Percentiles rank a stretch among this genome's conserved stretches.
These are phyloP conservation scores for Hermaeophaga mercurialis DNA, from an alignment of 2,888 invertebrate genomes.

Conservation along the genomic window DNA sequence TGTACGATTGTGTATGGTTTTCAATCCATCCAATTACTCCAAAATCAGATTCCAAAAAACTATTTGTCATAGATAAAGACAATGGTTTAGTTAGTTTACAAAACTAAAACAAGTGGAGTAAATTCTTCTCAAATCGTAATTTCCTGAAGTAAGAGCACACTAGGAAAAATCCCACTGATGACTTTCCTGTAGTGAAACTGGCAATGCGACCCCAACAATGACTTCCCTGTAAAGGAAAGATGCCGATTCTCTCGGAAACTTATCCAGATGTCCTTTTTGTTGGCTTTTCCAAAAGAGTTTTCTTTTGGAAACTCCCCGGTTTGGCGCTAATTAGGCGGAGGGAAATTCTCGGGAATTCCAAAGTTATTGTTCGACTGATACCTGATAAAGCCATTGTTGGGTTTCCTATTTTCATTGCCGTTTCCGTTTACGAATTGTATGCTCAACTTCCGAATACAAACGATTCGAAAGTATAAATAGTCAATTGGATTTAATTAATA, in stretches of 20 bases:
- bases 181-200: constrained; percentile 7
- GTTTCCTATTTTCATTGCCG: constrained; percentile 7
- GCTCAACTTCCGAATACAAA: constrained; percentile 7
- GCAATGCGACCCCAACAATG: constrained; percentile 8
- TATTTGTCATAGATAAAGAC: too few relatives aligned
- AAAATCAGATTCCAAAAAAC: too few relatives aligned
- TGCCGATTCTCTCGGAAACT: constrained; percentile 18
- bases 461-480: neutral
- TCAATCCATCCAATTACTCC: too few relatives aligned
- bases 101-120: neutral
- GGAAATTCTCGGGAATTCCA: constrained; percentile 16
- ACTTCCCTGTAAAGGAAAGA: constrained; percentile 9
- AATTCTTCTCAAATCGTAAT: neutral
- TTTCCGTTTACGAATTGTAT: neutral
- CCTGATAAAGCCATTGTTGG: constrained; percentile 22
- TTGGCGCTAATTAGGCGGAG: constrained; percentile 23
- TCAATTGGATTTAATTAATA: constrained; percentile 14
- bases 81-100: too few relatives aligned
- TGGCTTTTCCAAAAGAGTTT: constrained; percentile 22
- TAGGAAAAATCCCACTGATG: constrained; percentile 1
- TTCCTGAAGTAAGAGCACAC: neutral
- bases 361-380: constrained; percentile 24
- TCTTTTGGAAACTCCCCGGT: constrained; percentile 11
- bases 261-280: constrained; percentile 21
- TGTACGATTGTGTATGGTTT: too few relatives aligned